Percentiles rank a stretch among this genome's conserved stretches.
Evolutionary conservation across 2,113 vertebrate species (phyloP).

Genomic region (Psittacula cyanocephala): DNA sequence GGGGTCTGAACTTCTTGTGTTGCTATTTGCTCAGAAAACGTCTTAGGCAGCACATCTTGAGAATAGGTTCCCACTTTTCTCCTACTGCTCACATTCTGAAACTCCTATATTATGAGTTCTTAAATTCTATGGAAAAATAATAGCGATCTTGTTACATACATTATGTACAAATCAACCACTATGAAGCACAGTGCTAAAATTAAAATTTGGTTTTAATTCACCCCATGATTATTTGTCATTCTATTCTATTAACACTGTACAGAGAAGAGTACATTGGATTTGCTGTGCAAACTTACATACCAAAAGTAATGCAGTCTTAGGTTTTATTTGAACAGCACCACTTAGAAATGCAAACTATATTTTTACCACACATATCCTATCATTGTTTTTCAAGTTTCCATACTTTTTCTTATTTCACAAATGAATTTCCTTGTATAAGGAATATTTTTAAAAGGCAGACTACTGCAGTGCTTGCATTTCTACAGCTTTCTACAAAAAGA

Average conservation of each 20-base stretch:
- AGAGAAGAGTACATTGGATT: neutral
- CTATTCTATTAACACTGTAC: neutral
- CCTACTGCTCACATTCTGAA: neutral
- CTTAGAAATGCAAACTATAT: neutral
- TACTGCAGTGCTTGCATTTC: neutral
- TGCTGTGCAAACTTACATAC: neutral
- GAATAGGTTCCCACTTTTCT: neutral
- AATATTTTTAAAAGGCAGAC: neutral
- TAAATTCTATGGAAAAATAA: neutral
- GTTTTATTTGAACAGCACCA: neutral
- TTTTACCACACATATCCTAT: neutral
- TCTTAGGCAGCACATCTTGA: neutral
- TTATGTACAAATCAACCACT: neutral
- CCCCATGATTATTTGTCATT: neutral
- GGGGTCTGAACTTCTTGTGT: neutral
- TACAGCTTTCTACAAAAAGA: neutral
- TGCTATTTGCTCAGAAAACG: neutral
- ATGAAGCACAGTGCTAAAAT: neutral
- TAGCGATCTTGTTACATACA: neutral
- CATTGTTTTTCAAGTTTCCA: neutral
- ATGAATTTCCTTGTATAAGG: neutral
- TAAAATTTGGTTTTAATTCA: neutral
- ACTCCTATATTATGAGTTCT: neutral
- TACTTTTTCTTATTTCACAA: neutral
- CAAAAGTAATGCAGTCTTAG: neutral